Evolutionary conservation across 2,797 vertebrate species (phyloP), one percentile per base, ranked within the genome.

Genomic region (Babyrousa celebensis): DNA sequence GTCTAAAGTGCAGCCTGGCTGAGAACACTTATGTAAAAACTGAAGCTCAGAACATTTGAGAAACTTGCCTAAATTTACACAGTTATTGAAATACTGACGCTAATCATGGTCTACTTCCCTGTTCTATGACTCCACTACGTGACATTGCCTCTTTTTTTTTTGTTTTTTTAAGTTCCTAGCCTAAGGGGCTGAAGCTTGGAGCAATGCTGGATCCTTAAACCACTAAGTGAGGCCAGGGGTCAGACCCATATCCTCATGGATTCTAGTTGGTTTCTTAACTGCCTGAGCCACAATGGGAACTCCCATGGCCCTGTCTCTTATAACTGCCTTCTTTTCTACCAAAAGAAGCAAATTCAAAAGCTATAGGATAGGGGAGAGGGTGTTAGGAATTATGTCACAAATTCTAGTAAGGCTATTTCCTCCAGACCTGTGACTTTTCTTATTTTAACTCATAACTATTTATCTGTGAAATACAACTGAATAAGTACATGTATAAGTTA

Each of bases 261-360:
- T 48, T 6, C 43, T 48, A 48, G 43, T 48, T 48, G 43, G 43
- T 48, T 48, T 48, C 43, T 48, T 48, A 48, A 48, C 43, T 10
- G 1, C 6, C 43, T 48, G 43, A 48, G 43, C 43, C 43, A 48
- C 43, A 48, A 10, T 48, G 43, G 43, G 43, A 48, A 48, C 43
- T 48, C 43, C 43, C 9, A 48, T 48, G 43, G 43, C 43, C 6
- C 43, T 92, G 65, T 29, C 71, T 89, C 65, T 68, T 63, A 48
- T n/a, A 32, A 32, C 32, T 79, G 12, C 63, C 36, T 48, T 75
- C 3, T 78, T 89, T 86, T 29, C n/a, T 80, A 32, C 80, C 36
- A 29, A 94, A 95, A 77, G 1, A 78, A 96, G 95, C 21, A 71
- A 85, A 82, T 63, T 40, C 18, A 70, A 67, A 82, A 5, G 16